A percentile compares a stretch with the other conserved stretches of the same genome.
Evolutionary conservation across 2,888 invertebrate genomes (phyloP).

Genomic region (Drosophila borealis): DNA sequence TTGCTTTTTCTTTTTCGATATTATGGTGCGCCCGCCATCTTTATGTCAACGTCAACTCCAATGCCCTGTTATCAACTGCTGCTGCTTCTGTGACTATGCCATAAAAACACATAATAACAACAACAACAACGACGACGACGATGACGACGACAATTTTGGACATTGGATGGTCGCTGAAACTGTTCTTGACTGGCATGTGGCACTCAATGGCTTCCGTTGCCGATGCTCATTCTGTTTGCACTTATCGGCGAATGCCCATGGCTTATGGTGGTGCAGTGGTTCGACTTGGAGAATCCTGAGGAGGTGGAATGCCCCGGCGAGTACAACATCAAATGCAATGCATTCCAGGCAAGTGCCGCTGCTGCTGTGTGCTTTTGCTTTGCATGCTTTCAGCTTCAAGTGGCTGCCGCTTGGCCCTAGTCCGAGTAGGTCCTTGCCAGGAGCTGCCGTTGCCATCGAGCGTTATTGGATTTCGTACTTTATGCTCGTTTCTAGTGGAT

Average conservation of each 20-base stretch:
- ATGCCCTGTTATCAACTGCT: conserved; percentile 56
- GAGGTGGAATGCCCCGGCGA: conserved; percentile 88
- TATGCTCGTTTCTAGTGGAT: conserved; percentile 80
- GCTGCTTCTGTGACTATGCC: conserved; percentile 51
- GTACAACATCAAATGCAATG: conserved; percentile 88
- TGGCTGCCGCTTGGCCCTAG: conserved; percentile 49
- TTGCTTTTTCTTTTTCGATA: conserved; percentile 30
- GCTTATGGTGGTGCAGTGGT: conserved; percentile 88
- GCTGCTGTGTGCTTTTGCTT: conserved; percentile 62
- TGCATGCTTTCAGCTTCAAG: conserved; percentile 73
- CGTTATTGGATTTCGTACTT: conserved; percentile 81
- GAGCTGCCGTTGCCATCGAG: conserved; percentile 72
- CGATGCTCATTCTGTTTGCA: conserved; percentile 78
- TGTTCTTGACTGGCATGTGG: conserved; percentile 75
- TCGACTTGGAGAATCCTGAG: conserved; percentile 93
- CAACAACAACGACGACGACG: conserved; percentile 25
- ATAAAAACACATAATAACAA: conserved; percentile 66
- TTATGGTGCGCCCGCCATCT: conserved; percentile 53
- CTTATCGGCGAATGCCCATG: conserved; percentile 71
- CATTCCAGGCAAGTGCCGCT: conserved; percentile 86
- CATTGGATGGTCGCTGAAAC: conserved; percentile 60
- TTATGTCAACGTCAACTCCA: conserved; percentile 63
- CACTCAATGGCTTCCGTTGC: conserved; percentile 72
- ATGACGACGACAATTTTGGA: conserved; percentile 40
- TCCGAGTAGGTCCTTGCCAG: conserved; percentile 63